Percentiles rank a stretch among this genome's conserved stretches.
Conservation (phyloP, 2,888 invertebrate genomes). For the Leptopilina myrica region DNA sequence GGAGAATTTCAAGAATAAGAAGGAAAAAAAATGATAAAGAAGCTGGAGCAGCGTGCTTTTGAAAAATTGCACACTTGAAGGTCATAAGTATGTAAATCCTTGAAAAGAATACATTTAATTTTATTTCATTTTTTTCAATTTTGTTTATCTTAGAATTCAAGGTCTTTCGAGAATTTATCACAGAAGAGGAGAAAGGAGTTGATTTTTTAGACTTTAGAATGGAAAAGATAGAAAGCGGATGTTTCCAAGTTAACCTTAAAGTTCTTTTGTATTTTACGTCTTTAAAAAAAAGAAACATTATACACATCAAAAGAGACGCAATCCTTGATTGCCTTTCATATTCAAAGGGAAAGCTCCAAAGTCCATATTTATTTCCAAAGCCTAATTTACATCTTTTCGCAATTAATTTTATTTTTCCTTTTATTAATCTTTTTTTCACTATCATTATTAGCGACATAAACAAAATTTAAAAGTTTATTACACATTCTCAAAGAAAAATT, state of each 20-base stretch:
- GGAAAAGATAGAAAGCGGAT: conserved; percentile 29
- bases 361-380: neutral
- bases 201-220: neutral
- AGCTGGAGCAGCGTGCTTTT: neutral
- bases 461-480: no score
- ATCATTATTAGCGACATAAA: no score
- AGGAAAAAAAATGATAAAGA: neutral
- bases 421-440: no score
- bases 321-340: neutral
- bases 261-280: conserved; percentile 11
- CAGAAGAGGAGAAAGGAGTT: conserved; percentile 17
- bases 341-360: conserved; percentile 5
- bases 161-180: neutral
- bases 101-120: no score
- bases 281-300: neutral
- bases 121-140: neutral
- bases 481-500: no score
- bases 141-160: conserved; percentile 6
- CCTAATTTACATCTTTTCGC: neutral
- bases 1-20: no score
- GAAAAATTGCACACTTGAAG: conserved; percentile 10
- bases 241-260: conserved; percentile 9
- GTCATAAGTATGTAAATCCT: neutral
- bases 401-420: neutral
- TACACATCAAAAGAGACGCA: neutral